Evolutionary conservation across 1,140 invertebrate species (phyloP).

Genomic region (Melitaea cinxia): DNA sequence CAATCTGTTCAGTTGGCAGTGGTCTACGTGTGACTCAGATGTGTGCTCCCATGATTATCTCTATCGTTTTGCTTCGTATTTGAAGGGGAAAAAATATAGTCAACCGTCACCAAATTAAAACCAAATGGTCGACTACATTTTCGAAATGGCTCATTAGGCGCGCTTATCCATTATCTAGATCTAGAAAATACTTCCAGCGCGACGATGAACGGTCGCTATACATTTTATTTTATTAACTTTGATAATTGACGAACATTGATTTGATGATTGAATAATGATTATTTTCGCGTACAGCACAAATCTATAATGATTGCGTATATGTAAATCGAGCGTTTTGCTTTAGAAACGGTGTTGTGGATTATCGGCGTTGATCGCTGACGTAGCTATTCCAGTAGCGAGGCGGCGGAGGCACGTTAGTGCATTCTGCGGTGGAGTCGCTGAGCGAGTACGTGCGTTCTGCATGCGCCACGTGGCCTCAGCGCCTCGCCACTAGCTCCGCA

Average conservation of each 20-base stretch:
- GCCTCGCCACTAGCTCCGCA: conserved; percentile 27
- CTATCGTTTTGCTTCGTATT: conserved; percentile 45
- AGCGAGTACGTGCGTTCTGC: conserved; percentile 36
- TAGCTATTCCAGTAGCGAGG: conserved; percentile 12
- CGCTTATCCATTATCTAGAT: conserved; percentile 19
- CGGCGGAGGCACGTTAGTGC: conserved; percentile 23
- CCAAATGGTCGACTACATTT: conserved; percentile 48
- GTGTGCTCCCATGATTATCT: conserved; percentile 67
- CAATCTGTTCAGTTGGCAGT: conserved; percentile 59
- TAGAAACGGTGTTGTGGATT: conserved; percentile 21
- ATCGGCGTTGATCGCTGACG: conserved; percentile 23
- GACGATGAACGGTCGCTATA: conserved; percentile 1
- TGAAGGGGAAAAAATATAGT: conserved; percentile 48
- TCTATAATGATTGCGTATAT: conserved; percentile 21
- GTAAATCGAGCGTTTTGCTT: conserved; percentile 20
- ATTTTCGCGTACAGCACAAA: conserved; percentile 26
- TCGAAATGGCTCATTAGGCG: conserved; percentile 41
- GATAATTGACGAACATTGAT: too few species aligned
- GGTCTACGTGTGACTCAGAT: conserved; percentile 63
- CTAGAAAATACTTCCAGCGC: conserved; percentile 1
- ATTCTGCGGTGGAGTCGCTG: conserved; percentile 21
- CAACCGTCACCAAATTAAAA: conserved; percentile 41
- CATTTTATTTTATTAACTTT: conserved; percentile 22
- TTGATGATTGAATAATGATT: conserved; percentile 37
- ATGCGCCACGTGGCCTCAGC: conserved; percentile 37